Evolutionary conservation across 2,888 invertebrate genomes (phyloP), one percentile per base, ranked within the genome.

Genomic region (Agelastica alni): DNA sequence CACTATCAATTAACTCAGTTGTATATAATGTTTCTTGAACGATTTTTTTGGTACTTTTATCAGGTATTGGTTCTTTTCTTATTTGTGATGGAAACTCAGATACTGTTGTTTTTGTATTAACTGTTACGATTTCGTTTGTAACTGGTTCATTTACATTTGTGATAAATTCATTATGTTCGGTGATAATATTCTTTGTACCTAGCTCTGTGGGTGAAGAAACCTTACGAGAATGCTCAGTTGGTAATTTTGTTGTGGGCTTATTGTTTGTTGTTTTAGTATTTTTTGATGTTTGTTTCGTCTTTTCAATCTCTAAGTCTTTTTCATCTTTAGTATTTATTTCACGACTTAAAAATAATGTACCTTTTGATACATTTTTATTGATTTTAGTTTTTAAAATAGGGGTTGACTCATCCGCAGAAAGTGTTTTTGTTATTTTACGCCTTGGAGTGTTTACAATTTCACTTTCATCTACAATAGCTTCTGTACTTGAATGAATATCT

Each of bases 1-100:
- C n/a, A 28, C 1, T 28, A 28, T 28, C 28, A 7, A 28, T 28
- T n/a, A n/a, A n/a, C 7, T 2, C 28, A 28, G n/a, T n/a, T 28
- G 28, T 28, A 28, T 2, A 9, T 28, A 2, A 9, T 28, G 6
- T 28, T 28, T 28, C 28, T 6, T 28, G 9, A 4, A n/a, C 7
- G 7, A 28, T 4, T 5, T 32, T 51, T 49, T 59, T 51, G 2
- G 64, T 51, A 0, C 13, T 32, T 12, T 53, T 46, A 48, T 57
- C 61, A 12, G 32, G 12, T 31, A 13, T 43, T 1, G 64, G 60
- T 18, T 47, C 61, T 10, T 16, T 16, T 5, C n/a, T 6, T 13
- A 56, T 53, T 51, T 69, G 69, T 2, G 64, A 58, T 4, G 65
- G 66, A 60, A 65, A 69, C 51, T 69, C 70, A 4, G 51, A 22